phyloP scores from a whole-genome alignment of 1,140 invertebrate genomes.

The Piezodorus guildinii region DNA sequence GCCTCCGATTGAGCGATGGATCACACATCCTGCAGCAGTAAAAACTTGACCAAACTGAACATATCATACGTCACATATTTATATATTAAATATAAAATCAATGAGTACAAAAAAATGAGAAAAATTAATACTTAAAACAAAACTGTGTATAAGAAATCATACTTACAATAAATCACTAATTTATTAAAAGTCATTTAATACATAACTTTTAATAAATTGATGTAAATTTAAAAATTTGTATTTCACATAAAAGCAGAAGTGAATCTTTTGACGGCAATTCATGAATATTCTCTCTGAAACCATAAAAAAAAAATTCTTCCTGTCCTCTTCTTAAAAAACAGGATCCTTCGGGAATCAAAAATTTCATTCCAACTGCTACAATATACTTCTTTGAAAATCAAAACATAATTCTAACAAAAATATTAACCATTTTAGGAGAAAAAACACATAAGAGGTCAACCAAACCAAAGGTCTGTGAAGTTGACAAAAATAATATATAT shows the following conservation, averaged over 20 bases:
- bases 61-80: neutral
- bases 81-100: too few relatives aligned
- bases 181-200: neutral
- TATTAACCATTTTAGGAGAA: neutral
- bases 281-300: too few relatives aligned
- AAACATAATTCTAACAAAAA: too few relatives aligned
- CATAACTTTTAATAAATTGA: neutral
- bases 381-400: neutral
- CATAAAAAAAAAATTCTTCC: too few relatives aligned
- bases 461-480: too few relatives aligned
- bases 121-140: neutral
- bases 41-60: constrained; percentile 25
- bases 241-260: too few relatives aligned
- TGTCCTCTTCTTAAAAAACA: too few relatives aligned
- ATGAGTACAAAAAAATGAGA: too few relatives aligned
- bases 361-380: neutral
- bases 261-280: too few relatives aligned
- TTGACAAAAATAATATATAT: too few relatives aligned
- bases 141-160: neutral
- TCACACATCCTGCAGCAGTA: constrained; percentile 22
- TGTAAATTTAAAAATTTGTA: too few relatives aligned
- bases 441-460: neutral
- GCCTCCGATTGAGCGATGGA: neutral
- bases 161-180: neutral
- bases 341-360: neutral